phyloP scores from a whole-genome alignment of 1,140 invertebrate genomes.

The Yoshiicerus persimilis region DNA sequence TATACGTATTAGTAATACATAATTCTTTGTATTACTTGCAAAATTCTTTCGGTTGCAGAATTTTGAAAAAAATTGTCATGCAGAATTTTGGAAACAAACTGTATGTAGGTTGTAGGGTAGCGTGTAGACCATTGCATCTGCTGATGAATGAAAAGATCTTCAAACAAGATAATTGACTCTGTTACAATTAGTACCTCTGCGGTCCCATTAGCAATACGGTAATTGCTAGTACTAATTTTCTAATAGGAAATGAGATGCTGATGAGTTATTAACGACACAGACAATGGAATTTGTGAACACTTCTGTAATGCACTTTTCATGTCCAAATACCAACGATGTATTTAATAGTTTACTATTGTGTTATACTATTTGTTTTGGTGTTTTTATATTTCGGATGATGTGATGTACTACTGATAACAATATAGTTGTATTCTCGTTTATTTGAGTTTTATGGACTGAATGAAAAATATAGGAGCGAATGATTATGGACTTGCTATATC shows the following conservation, averaged over 20 bases:
- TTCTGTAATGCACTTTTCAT: neutral
- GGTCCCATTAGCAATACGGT: neutral
- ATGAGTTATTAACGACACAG: neutral
- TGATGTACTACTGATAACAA: neutral
- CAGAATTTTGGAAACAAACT: too few species aligned
- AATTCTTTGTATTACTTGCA: too few species aligned
- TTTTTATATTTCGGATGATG: neutral
- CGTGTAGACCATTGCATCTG: too few species aligned
- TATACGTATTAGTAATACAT: too few species aligned
- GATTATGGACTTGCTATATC: neutral
- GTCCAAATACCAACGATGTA: neutral
- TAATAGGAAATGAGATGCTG: slow-evolving; percentile 6
- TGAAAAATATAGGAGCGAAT: neutral
- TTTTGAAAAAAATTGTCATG: too few species aligned
- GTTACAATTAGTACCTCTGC: neutral
- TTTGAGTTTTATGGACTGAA: neutral
- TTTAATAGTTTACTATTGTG: neutral
- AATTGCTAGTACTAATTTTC: neutral
- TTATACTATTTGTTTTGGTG: neutral
- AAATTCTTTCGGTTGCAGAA: too few species aligned
- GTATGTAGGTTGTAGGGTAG: too few species aligned
- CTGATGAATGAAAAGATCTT: too few species aligned
- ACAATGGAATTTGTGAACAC: neutral
- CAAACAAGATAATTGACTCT: neutral
- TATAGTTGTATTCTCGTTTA: neutral